phyloP scores from a whole-genome alignment of 2,113 vertebrate species.

The Pitta sordida region DNA sequence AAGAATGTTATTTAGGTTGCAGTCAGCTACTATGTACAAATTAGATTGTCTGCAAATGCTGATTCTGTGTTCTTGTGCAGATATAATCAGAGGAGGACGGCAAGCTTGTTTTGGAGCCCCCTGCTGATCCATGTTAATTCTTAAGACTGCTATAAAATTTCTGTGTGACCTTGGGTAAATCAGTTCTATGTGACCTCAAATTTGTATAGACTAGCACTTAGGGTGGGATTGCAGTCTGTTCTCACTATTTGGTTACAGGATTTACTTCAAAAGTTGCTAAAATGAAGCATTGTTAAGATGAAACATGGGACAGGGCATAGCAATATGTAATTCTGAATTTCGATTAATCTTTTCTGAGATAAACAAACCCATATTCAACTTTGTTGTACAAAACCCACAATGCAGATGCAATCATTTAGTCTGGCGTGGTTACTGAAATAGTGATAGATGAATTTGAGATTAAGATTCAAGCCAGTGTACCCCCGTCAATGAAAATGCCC shows the following conservation, averaged over 20 bases:
- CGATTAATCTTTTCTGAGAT: not conserved
- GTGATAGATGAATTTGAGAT: not conserved
- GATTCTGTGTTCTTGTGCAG: conserved; percentile 7
- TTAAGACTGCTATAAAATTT: conserved; percentile 10
- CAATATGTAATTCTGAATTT: not conserved
- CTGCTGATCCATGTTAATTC: conserved; percentile 19
- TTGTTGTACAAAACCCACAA: not conserved
- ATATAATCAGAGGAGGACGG: conserved; percentile 15
- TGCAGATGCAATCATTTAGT: not conserved
- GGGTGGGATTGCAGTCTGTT: not conserved
- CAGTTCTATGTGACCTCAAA: not conserved
- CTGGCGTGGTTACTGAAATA: not conserved
- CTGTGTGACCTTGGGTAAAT: not conserved
- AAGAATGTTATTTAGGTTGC: not conserved
- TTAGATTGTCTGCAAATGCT: not conserved
- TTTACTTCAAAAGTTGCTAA: not conserved
- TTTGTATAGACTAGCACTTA: not conserved
- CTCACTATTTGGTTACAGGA: not conserved
- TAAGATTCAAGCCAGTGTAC: not conserved
- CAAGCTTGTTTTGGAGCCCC: conserved; percentile 31
- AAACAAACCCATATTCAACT: not conserved
- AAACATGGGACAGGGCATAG: not conserved
- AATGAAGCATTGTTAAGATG: not conserved
- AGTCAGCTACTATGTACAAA: not conserved
- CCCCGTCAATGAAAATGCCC: not conserved